These are phyloP conservation scores for Brachyptera putata DNA, from an alignment of 2,888 invertebrate species.

Conservation along the genomic window DNA sequence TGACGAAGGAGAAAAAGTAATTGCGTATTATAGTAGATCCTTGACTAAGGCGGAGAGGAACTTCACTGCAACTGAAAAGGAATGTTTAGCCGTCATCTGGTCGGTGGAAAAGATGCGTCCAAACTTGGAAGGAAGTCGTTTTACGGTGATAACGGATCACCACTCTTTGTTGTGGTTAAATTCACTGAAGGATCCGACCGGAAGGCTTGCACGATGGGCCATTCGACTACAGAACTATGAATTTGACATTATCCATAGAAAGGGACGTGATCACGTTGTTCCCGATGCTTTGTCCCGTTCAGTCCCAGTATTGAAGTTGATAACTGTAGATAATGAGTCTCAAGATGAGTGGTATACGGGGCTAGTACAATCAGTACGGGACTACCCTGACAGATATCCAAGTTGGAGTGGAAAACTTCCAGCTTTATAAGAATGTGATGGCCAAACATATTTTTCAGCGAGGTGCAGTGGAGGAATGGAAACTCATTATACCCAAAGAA, in stretches of 20 bases:
- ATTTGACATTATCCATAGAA: constrained; percentile 37
- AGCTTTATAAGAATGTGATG: not conserved
- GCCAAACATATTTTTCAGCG: no score
- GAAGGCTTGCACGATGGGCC: constrained; percentile 17
- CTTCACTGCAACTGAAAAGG: constrained; percentile 9
- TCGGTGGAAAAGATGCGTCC: constrained; percentile 21
- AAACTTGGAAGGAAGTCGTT: constrained; percentile 17
- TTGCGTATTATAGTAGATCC: constrained; percentile 12
- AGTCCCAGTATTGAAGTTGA: not conserved
- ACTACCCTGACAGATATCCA: constrained; percentile 23
- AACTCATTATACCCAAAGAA: constrained; percentile 30
- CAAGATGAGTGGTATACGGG: constrained; percentile 27
- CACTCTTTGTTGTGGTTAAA: constrained; percentile 13
- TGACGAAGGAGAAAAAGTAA: constrained; percentile 30
- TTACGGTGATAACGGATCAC: constrained; percentile 17
- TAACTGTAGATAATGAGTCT: not conserved
- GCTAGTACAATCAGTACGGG: constrained; percentile 4
- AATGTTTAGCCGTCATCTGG: constrained; percentile 16
- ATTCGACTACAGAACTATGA: constrained; percentile 36
- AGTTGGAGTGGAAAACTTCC: constrained; percentile 21
- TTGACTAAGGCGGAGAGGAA: constrained; percentile 11
- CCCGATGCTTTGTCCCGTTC: constrained; percentile 40
- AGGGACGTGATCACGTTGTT: constrained; percentile 36
- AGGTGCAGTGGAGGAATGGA: constrained; percentile 32
- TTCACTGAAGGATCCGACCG: constrained; percentile 11